Percentiles rank a stretch among this genome's conserved stretches.
These are phyloP conservation scores for Furnarius figulus DNA, from an alignment of 2,113 vertebrate species.

Conservation along the genomic window DNA sequence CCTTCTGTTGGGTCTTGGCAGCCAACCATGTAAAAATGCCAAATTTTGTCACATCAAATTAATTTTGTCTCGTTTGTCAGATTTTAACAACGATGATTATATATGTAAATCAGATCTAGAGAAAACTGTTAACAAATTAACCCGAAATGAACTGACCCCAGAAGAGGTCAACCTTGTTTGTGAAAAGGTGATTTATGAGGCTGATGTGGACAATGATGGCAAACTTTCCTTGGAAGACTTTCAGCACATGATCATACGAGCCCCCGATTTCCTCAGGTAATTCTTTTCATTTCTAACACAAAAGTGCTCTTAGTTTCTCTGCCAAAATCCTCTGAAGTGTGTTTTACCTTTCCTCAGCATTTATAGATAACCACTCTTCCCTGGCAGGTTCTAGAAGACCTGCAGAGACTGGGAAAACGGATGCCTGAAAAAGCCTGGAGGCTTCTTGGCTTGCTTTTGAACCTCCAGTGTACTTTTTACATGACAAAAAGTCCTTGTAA, in stretches of 20 bases:
- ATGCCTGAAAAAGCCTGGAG: background rate
- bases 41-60: background rate
- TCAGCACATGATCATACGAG: constrained; percentile 90
- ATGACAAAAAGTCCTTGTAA: background rate
- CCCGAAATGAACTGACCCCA: constrained; percentile 87
- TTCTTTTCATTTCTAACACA: background rate
- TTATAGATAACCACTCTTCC: background rate
- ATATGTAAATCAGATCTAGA: constrained; percentile 92
- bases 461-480: background rate
- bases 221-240: constrained; percentile 94
- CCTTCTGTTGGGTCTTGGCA: background rate
- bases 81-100: constrained; percentile 94
- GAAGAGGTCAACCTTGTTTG: constrained; percentile 92
- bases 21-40: background rate
- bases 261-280: constrained; percentile 97
- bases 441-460: background rate
- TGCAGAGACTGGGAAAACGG: background rate
- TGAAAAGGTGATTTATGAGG: constrained; percentile 94
- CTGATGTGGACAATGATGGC: constrained; percentile 90
- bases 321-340: background rate
- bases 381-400: background rate
- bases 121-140: constrained; percentile 91
- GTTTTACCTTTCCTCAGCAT: background rate
- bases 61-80: constrained; percentile 62
- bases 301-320: background rate